A percentile compares a stretch with the other conserved stretches of the same genome.
phyloP scores from a whole-genome alignment of 2,888 invertebrate genomes.

The Eurytoma californica region DNA sequence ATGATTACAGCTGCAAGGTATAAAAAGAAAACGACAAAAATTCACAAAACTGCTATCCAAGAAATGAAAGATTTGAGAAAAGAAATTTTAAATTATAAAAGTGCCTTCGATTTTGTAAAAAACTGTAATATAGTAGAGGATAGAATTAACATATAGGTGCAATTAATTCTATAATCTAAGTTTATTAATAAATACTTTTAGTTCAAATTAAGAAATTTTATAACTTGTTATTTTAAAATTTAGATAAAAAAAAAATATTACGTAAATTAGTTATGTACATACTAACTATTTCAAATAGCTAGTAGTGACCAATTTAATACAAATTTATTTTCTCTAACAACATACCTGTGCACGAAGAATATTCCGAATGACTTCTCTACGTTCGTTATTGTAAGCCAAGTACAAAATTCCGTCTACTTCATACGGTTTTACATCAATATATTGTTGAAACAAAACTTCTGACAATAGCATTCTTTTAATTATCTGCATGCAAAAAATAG shows the following conservation, averaged over 20 bases:
- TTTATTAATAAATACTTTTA: background rate
- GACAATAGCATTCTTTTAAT: slow-evolving; percentile 73
- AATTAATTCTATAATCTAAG: background rate
- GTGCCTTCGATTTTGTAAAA: slow-evolving; percentile 79
- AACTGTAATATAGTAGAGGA: slow-evolving; percentile 67
- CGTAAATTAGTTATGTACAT: background rate
- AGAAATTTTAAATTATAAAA: slow-evolving; percentile 78
- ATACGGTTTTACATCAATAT: slow-evolving; percentile 75
- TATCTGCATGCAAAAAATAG: slow-evolving; percentile 64
- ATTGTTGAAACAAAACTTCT: slow-evolving; percentile 72
- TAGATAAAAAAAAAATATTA: too few relatives aligned
- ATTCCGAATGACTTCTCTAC: too few relatives aligned
- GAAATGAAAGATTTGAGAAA: slow-evolving; percentile 78
- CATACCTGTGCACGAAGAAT: too few relatives aligned
- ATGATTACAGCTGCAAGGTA: slow-evolving; percentile 84
- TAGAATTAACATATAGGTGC: slow-evolving; percentile 4
- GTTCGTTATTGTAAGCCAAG: slow-evolving; percentile 72
- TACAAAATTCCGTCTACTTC: slow-evolving; percentile 70
- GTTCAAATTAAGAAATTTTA: slow-evolving; percentile 26
- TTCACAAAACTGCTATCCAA: slow-evolving; percentile 79
- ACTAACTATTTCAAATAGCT: slow-evolving; percentile 14
- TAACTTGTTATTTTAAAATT: slow-evolving; percentile 9
- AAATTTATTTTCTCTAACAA: background rate
- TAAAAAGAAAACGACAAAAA: slow-evolving; percentile 78
- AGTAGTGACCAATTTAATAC: background rate